Conservation (phyloP, 2,113 vertebrate genomes). For the Aplodontia rufa region DNA sequence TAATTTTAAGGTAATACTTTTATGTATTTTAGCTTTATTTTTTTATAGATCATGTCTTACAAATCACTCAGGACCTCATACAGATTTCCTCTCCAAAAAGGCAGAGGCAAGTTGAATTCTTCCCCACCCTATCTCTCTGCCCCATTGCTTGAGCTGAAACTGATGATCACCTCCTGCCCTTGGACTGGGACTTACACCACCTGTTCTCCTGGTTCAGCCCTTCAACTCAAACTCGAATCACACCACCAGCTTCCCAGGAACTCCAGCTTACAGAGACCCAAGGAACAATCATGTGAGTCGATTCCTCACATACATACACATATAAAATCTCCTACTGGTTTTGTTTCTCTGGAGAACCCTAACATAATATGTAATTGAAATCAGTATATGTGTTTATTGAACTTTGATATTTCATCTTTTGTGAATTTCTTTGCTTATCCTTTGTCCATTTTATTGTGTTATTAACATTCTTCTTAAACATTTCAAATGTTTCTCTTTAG, state of each 20-base stretch:
- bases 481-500: conserved; percentile 24
- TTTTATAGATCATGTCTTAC: conserved; percentile 5
- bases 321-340: not conserved
- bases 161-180: not conserved
- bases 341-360: not conserved
- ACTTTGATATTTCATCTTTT: conserved; percentile 4
- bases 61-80: conserved; percentile 1
- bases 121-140: rapidly evolving
- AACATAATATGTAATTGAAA: not conserved
- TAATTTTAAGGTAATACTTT: not conserved
- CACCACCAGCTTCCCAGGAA: not conserved
- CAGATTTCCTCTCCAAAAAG: not conserved
- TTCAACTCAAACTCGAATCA: not conserved
- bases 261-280: not conserved
- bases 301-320: not conserved
- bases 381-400: not conserved
- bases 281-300: not conserved
- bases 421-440: not conserved
- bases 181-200: not conserved
- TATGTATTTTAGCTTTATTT: conserved; percentile 42
- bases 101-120: too few species aligned
- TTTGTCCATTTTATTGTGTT: conserved; percentile 6
- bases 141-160: not conserved
- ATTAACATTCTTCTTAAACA: conserved; percentile 37
- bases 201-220: not conserved